Base-by-base conservation (phyloP, 2,888 invertebrate species). In the Rhagophthalmus giganteus region DNA sequence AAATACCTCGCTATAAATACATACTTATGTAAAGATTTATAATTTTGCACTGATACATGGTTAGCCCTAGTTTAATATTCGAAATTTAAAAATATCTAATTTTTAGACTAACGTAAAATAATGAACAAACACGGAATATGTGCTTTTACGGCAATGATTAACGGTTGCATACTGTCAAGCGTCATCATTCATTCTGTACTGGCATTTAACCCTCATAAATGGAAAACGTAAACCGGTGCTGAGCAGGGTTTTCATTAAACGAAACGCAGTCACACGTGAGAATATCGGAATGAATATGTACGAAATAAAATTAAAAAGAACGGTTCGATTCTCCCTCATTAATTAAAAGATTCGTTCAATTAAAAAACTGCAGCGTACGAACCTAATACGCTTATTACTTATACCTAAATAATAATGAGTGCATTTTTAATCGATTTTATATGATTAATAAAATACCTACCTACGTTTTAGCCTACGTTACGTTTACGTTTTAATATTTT, bases 201-300 rank as follows among this genome's bases (percentile, higher is more conserved):
- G 33, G 16, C 42, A 32, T 42, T 42, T 42, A 33, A 42, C 33
- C 33, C 33, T 20, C 16, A 42, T 33, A 42, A 42, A 42, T 42
- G 42, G 41, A 32, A 41, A 42, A 42, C 33, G 42, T 33, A 42
- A 42, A 42, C 42, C 33, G 15, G 31, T 13, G 32, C 42, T 25
- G 16, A 42, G 31, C 42, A 42, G n/a, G n/a, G 42, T 20, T 42
- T 42, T 42, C 33, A 42, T 42, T 42, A 42, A 42, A 42, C 31
- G 20, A 32, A 42, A 42, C 16, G 9, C 42, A 42, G 24, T 42
- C 42, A 25, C n/a, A 32, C 13, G 42, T n/a, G 31, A 42, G 16
- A 42, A 15, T 33, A 42, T 42, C 11, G 33, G 31, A 16, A 10
- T n/a, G 14, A 35, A 20, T 20, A 16, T 32, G 42, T 12, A 12